Evolutionary conservation across 1,140 invertebrate species (phyloP), one percentile per base, ranked within the genome.

Genomic region (Dendroctonus valens): DNA sequence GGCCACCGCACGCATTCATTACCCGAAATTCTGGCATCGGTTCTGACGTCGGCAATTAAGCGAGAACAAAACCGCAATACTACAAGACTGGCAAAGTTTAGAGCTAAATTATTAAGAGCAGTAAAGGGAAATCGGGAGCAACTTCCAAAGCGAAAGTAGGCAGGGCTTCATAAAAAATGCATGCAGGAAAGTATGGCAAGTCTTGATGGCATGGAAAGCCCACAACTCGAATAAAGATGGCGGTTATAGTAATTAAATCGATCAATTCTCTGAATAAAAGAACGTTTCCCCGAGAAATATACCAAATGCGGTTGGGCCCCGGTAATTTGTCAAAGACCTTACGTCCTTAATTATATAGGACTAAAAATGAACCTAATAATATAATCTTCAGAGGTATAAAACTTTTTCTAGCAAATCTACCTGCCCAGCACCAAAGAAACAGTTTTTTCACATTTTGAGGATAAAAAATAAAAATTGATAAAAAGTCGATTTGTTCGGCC

Each of bases 181-280:
- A 52, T 52, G 26, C 12, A 52, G 50, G 50, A 52, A 52, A 52
- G n/a, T 52, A 26, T 9, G 26, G 50, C 8, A 46, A 46, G 42
- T 46, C 42, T 8, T 9, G 42, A 26, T 26, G 50, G 50, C 50
- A 51, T 51, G 50, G 50, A 8, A 52, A n/a, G 15, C 46, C 4
- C 46, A 48, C 46, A 26, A 52, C 9, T 52, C 50, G 50, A 52
- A 52, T 26, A 52, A 52, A 52, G 50, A 52, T 52, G 50, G 50
- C 50, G 50, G 50, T 15, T n/a, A 26, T 26, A 52, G 26, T 52
- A 52, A 52, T 52, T 52, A 52, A 52, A 52, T n/a, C 26, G n/a
- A 26, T 52, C 50, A 52, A 52, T 52, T 52, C 9, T 26, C 26
- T 52, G 50, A 52, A 52, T 52, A 52, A 52, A 52, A 52, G 50